Evolutionary conservation across 2,797 vertebrate species (phyloP).

Genomic region (Odontamblyopus rebecca): DNA sequence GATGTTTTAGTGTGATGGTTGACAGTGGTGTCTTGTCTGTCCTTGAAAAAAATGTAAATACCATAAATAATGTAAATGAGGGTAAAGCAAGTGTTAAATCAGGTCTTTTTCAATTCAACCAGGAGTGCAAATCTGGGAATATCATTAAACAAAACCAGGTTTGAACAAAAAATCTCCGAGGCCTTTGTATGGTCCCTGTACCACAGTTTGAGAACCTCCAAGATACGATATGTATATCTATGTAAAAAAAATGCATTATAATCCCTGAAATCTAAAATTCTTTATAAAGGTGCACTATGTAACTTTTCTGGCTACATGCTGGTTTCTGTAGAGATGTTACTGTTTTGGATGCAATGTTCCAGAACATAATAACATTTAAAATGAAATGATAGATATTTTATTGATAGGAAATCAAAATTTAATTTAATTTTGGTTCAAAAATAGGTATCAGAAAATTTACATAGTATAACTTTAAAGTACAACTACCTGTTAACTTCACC

Average conservation of each 20-base stretch:
- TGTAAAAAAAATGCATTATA: neutral
- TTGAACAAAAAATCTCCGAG: neutral
- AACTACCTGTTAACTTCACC: conserved; percentile 6
- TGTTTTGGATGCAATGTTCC: too few species aligned
- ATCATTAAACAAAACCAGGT: neutral
- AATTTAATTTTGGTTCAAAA: too few species aligned
- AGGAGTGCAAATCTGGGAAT: neutral
- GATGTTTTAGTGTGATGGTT: neutral
- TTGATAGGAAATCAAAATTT: too few species aligned
- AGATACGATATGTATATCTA: too few species aligned
- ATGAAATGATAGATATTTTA: too few species aligned
- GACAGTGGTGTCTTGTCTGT: neutral
- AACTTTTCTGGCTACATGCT: too few species aligned
- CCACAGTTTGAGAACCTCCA: neutral
- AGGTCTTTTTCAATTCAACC: neutral
- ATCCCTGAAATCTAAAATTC: neutral
- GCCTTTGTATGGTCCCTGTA: neutral
- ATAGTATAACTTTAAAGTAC: neutral
- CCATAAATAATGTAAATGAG: too few species aligned
- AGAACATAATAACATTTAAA: too few species aligned
- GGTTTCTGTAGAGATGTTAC: too few species aligned
- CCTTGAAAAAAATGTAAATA: neutral
- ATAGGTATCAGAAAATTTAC: too few species aligned
- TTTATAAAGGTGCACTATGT: too few species aligned
- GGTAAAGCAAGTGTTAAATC: neutral